Conservation (phyloP, 2,888 invertebrate species). For the Dryadula phaetusa region DNA sequence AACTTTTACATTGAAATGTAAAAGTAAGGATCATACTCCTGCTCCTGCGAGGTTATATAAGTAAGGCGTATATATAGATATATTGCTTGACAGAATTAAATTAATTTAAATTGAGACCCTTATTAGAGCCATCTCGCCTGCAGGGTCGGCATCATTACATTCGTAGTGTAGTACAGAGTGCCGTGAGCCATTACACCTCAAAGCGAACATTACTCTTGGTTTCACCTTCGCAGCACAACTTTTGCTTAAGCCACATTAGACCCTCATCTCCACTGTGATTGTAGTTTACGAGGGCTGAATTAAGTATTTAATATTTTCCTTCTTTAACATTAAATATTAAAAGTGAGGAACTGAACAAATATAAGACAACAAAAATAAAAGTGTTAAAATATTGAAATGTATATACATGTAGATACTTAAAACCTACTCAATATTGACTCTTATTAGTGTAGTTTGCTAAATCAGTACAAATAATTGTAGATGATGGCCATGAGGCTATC, state of each 20-base stretch:
- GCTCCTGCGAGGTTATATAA: no score
- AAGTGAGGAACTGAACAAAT: no score
- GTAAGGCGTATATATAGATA: background rate
- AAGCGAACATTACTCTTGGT: conserved; percentile 50
- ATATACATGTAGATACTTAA: no score
- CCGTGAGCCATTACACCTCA: conserved; percentile 49
- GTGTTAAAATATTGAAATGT: no score
- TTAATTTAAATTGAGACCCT: conserved; percentile 16
- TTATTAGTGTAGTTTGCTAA: no score
- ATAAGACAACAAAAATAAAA: no score
- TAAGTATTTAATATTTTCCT: conserved; percentile 30
- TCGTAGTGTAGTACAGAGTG: conserved; percentile 46
- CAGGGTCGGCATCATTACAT: conserved; percentile 15
- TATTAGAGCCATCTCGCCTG: conserved; percentile 9
- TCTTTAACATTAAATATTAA: no score
- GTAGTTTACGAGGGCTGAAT: conserved; percentile 36
- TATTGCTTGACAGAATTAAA: background rate
- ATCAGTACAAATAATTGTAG: no score
- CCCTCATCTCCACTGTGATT: conserved; percentile 39
- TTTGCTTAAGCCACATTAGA: conserved; percentile 44
- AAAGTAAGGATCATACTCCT: no score
- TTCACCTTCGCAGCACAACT: conserved; percentile 43
- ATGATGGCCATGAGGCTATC: no score
- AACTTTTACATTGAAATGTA: background rate
- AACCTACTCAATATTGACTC: no score